Percentiles rank a stretch among this genome's conserved stretches.
Evolutionary conservation across 2,888 invertebrate species (phyloP).

Genomic region (Leuctra nigra): DNA sequence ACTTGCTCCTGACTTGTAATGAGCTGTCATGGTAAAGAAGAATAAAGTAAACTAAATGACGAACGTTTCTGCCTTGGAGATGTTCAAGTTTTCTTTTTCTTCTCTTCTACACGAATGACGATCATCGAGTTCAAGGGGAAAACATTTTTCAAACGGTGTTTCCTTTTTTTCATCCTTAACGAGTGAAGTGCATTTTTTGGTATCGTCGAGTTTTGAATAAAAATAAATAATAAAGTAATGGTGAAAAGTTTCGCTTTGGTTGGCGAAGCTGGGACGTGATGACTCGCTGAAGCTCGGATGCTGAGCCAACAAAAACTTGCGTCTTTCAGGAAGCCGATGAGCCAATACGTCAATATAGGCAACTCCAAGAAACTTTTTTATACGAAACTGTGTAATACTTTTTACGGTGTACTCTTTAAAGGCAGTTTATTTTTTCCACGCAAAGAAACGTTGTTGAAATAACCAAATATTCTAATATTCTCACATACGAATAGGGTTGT

Average conservation of each 20-base stretch:
- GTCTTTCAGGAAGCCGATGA: background rate
- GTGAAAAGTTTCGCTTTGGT: constrained; percentile 3
- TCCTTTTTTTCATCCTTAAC: background rate
- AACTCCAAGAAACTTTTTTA: no score
- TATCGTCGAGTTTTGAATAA: constrained; percentile 1
- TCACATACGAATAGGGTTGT: no score
- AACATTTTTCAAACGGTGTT: background rate
- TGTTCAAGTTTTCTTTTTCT: background rate
- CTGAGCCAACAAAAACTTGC: background rate
- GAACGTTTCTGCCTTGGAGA: background rate
- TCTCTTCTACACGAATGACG: background rate
- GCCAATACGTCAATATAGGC: constrained; percentile 11
- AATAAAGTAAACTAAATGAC: constrained; percentile 11
- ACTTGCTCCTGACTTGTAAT: constrained; percentile 3
- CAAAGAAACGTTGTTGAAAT: no score
- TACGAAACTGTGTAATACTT: no score
- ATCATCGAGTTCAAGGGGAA: background rate
- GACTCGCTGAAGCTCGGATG: background rate
- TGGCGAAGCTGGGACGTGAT: background rate
- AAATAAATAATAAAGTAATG: constrained; percentile 8
- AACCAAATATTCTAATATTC: no score
- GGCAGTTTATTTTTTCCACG: no score
- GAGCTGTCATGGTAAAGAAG: constrained; percentile 10
- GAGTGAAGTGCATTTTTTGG: constrained; percentile 1
- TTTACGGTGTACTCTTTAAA: no score